These are phyloP conservation scores for Halocynthia roretzi DNA, from an alignment of 23 tunicate genomes.

Conservation along the genomic window DNA sequence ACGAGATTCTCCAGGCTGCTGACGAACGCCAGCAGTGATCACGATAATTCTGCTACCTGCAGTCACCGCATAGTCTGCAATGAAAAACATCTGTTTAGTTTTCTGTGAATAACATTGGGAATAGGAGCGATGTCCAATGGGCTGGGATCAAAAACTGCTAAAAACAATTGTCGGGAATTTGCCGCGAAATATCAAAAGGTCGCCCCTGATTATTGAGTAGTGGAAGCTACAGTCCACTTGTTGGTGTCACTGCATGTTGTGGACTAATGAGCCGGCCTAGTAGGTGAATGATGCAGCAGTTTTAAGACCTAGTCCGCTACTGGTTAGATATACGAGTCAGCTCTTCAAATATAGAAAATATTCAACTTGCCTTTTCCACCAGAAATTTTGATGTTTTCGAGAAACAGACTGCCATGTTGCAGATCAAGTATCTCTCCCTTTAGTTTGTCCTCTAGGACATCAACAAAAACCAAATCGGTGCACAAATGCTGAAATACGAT, in stretches of 20 bases:
- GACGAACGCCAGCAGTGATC: constrained; percentile 89
- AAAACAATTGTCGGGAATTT: not conserved
- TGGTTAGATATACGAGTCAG: not conserved
- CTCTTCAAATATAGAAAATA: constrained; percentile 1
- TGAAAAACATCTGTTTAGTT: not conserved
- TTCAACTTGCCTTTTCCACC: constrained; percentile 66
- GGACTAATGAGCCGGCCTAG: not conserved
- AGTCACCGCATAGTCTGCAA: constrained; percentile 52
- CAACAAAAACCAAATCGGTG: constrained; percentile 66
- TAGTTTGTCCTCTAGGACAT: constrained; percentile 78
- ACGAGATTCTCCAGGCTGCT: constrained; percentile 80
- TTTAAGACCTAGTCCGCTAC: not conserved
- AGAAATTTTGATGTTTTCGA: constrained; percentile 46
- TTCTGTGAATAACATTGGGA: too few species aligned
- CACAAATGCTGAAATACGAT: constrained; percentile 33
- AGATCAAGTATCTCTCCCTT: constrained; percentile 77
- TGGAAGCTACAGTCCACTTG: not conserved
- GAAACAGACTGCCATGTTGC: constrained; percentile 64
- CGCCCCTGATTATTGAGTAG: too few species aligned
- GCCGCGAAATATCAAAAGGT: too few species aligned
- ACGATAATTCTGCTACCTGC: constrained; percentile 58
- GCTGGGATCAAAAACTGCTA: too few species aligned
- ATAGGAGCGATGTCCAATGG: too few species aligned
- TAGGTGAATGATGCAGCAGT: not conserved
- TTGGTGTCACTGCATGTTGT: not conserved